Percentiles rank a stretch among this genome's conserved stretches.
Evolutionary conservation across 2,888 invertebrate genomes (phyloP).

Genomic region (Eilema griseolum): DNA sequence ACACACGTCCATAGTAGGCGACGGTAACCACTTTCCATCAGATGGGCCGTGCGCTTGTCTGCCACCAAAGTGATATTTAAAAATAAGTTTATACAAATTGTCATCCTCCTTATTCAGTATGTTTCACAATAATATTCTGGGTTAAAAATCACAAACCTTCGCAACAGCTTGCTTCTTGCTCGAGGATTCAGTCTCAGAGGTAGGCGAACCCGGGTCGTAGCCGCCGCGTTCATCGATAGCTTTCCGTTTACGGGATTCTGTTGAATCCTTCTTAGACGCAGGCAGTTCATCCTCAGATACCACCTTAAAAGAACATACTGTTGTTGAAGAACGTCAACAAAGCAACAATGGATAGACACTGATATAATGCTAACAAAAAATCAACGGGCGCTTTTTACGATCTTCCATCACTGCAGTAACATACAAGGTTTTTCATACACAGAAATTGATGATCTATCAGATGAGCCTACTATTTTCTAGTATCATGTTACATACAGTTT

Average conservation of each 20-base stretch:
- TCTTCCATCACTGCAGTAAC: too few relatives aligned
- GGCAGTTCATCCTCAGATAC: constrained; percentile 95
- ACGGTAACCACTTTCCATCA: too few relatives aligned
- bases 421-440: too few relatives aligned
- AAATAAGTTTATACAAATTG: background rate
- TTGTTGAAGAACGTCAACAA: background rate
- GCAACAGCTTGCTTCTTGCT: constrained; percentile 86
- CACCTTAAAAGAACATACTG: constrained; percentile 70
- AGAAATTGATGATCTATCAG: too few relatives aligned
- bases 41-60: too few relatives aligned
- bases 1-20: too few relatives aligned
- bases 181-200: constrained; percentile 90
- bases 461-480: too few relatives aligned
- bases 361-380: too few relatives aligned
- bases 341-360: too few relatives aligned
- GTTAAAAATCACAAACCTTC: constrained; percentile 62
- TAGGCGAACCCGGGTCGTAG: constrained; percentile 93
- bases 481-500: too few relatives aligned
- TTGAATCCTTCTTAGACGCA: constrained; percentile 86
- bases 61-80: too few relatives aligned
- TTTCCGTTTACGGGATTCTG: constrained; percentile 86
- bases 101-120: background rate
- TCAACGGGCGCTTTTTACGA: too few relatives aligned
- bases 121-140: background rate
- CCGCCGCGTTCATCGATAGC: constrained; percentile 86